A percentile compares a stretch with the other conserved stretches of the same genome.
These are phyloP conservation scores for Aphidius gifuensis DNA, from an alignment of 1,140 invertebrate genomes.

Conservation along the genomic window DNA sequence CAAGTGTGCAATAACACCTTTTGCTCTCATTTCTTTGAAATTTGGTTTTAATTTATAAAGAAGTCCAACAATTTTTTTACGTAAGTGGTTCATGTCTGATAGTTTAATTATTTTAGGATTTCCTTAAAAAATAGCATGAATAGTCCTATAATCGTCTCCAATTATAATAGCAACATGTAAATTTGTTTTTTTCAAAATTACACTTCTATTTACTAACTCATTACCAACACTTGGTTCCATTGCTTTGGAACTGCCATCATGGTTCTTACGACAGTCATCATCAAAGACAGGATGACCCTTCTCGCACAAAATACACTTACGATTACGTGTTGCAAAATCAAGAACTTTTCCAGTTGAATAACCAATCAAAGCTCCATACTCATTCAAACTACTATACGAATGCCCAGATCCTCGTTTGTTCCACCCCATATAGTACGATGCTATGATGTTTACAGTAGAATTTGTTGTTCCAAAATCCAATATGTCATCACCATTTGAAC, in stretches of 20 bases:
- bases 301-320: constrained; percentile 9
- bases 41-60: too few species aligned
- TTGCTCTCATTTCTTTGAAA: too few species aligned
- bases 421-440: constrained; percentile 16
- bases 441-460: constrained; percentile 7
- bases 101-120: constrained; percentile 6
- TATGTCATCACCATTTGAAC: too few species aligned
- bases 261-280: constrained; percentile 7
- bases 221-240: constrained; percentile 14
- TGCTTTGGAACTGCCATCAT: constrained; percentile 8
- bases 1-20: too few species aligned
- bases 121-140: neutral
- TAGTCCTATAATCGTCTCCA: constrained; percentile 11
- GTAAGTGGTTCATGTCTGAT: constrained; percentile 11
- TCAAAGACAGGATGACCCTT: neutral
- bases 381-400: constrained; percentile 13
- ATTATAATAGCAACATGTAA: constrained; percentile 14
- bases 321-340: constrained; percentile 9
- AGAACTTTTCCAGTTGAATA: neutral
- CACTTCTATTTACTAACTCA: neutral
- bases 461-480: too few species aligned
- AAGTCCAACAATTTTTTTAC: too few species aligned
- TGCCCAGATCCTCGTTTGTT: constrained; percentile 5
- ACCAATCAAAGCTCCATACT: constrained; percentile 11
- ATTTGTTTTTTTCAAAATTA: constrained; percentile 2